Evolutionary conservation across 2,888 invertebrate genomes (phyloP).

Genomic region (Eulithis testata): DNA sequence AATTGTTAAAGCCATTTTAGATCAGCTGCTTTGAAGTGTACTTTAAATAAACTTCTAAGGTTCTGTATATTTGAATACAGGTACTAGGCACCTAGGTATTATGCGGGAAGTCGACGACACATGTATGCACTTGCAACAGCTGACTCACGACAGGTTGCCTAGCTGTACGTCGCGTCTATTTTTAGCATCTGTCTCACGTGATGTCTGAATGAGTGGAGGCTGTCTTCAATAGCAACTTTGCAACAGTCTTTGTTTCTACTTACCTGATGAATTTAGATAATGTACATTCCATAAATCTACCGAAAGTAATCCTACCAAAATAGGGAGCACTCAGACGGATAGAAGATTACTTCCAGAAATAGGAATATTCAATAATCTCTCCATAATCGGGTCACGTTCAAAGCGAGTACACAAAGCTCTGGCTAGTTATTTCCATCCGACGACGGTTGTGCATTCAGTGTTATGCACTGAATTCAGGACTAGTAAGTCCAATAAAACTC

Average conservation of each 20-base stretch:
- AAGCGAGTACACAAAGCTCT: constrained; percentile 29
- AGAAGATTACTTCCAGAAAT: constrained; percentile 8
- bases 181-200: constrained; percentile 61
- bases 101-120: constrained; percentile 43
- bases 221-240: constrained; percentile 39
- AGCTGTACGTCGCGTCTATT: constrained; percentile 63
- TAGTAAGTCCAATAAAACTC: background rate
- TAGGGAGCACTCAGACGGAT: background rate
- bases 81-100: constrained; percentile 22
- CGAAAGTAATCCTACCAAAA: background rate
- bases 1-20: constrained; percentile 15
- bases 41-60: constrained; percentile 6
- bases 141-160: constrained; percentile 55
- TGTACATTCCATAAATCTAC: background rate
- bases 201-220: constrained; percentile 53
- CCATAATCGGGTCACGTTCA: constrained; percentile 24
- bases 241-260: no score
- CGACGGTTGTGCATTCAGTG: constrained; percentile 34
- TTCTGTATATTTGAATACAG: constrained; percentile 7
- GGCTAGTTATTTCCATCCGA: constrained; percentile 26
- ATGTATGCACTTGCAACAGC: constrained; percentile 64
- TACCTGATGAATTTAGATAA: no score
- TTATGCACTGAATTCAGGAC: constrained; percentile 6
- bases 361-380: constrained; percentile 25
- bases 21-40: background rate